Percentiles rank a stretch among this genome's conserved stretches.
Conservation (phyloP, 2,888 invertebrate genomes). For the Nipponacmea schrenckii region DNA sequence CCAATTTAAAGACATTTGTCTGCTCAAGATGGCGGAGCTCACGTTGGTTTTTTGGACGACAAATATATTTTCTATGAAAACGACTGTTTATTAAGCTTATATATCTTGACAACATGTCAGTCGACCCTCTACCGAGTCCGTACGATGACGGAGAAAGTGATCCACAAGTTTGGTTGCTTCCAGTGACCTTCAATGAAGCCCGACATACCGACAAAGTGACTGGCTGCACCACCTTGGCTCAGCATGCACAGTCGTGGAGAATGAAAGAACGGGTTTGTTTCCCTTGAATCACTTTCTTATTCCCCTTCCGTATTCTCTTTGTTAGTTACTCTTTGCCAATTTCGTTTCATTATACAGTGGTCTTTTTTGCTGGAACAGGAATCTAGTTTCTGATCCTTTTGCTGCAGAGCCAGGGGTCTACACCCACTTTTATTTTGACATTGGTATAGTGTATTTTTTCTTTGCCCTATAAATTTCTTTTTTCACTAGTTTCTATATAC, state of each 20-base stretch:
- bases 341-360: too few relatives aligned
- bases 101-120: neutral
- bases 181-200: constrained; percentile 79
- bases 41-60: neutral
- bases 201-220: constrained; percentile 81
- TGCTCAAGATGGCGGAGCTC: neutral
- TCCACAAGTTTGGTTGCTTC: constrained; percentile 63
- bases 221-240: constrained; percentile 73
- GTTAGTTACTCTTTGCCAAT: too few relatives aligned
- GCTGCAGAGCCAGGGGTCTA: too few relatives aligned
- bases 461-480: too few relatives aligned
- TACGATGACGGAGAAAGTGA: constrained; percentile 50
- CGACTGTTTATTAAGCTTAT: neutral
- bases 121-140: neutral
- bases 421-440: too few relatives aligned
- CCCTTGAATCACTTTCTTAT: neutral
- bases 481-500: too few relatives aligned
- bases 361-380: too few relatives aligned
- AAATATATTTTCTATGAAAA: too few relatives aligned
- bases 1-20: too few relatives aligned
- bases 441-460: too few relatives aligned
- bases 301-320: neutral
- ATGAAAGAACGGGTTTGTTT: constrained; percentile 75
- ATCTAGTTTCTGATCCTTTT: too few relatives aligned
- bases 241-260: constrained; percentile 82